Conservation (phyloP, 2,888 invertebrate species). For the Latrodectus elegans region DNA sequence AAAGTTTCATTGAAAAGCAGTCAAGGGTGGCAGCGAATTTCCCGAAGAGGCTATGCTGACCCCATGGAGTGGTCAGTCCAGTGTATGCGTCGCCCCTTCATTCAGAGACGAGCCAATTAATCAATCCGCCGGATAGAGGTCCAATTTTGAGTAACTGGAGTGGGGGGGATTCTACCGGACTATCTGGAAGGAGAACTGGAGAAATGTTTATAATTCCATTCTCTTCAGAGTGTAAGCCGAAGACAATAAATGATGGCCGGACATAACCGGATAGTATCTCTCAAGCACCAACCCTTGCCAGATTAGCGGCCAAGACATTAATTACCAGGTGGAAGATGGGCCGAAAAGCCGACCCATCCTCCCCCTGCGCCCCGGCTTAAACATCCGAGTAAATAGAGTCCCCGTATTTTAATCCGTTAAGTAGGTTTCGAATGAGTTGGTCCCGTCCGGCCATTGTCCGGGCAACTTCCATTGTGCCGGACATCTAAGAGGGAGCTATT, state of each 20-base stretch:
- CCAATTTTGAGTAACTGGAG: not conserved
- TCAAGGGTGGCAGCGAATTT: no score
- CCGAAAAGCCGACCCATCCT: not conserved
- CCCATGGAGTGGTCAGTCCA: no score
- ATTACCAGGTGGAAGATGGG: slow-evolving; percentile 20
- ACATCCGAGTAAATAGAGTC: slow-evolving; percentile 40
- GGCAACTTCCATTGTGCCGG: not conserved
- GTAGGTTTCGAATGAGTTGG: slow-evolving; percentile 39
- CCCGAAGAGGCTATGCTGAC: no score
- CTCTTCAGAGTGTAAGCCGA: slow-evolving; percentile 3
- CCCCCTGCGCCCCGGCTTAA: slow-evolving; percentile 31
- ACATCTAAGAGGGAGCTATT: slow-evolving; percentile 35
- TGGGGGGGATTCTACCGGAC: no score
- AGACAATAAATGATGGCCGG: slow-evolving; percentile 5
- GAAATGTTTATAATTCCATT: slow-evolving; percentile 5
- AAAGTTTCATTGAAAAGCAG: no score
- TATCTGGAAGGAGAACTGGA: not conserved
- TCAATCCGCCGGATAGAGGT: not conserved
- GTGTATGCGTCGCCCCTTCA: no score
- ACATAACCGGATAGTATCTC: slow-evolving; percentile 3
- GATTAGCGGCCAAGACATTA: slow-evolving; percentile 38
- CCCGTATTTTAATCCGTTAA: slow-evolving; percentile 41
- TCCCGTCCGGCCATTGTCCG: slow-evolving; percentile 29
- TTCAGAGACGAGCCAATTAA: not conserved
- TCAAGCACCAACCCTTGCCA: not conserved